Base-by-base conservation (phyloP, 1,140 invertebrate species). In the Pseudoatta argentina region DNA sequence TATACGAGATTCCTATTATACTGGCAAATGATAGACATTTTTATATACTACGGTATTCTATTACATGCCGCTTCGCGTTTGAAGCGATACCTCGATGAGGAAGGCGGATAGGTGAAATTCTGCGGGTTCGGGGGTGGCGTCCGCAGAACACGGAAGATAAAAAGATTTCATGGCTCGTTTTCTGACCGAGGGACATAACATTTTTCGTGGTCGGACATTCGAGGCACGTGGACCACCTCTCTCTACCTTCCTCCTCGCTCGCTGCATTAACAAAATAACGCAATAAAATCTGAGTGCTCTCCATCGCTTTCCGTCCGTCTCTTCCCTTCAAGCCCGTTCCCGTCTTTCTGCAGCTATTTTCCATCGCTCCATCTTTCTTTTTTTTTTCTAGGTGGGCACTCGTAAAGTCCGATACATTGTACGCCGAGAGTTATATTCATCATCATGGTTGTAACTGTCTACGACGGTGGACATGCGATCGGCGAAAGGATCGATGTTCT, bases 251-350 rank as follows among this genome's bases (percentile, higher is more conserved):
- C 39, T 21, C 8, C 7, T 57, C 66, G 55, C 81, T 78, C 88
- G 91, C 88, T 94, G 92, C 92, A 94, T 95, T 94, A 94, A 94
- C 92, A 94, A 94, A 94, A 95, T 94, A 94, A 94, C 92, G 93
- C 93, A 93, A 93, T 94, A 95, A 95, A 95, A 94, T 95, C 92
- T 92, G 91, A 93, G 93, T 92, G 90, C 86, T 67, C 83, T 61
- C 71, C 83, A 81, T 57, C 67, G 53, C 10, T 55, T 69, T 71
- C 64, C 18, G 34, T 34, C 12, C 57, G 0, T 12, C 12, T 24
- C 24, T 30, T 21, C 27, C 48, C 2, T 14, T 53, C 34, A 7
- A 12, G 7, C 5, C 18, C 51, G 48, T 44, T 3, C 18, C 8
- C 30, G n/a, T 67, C 18, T 34, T 16, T 16, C 44, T 3, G 10